Evolutionary conservation across 1,140 invertebrate genomes (phyloP).

Genomic region (Calephelis virginiensis): DNA sequence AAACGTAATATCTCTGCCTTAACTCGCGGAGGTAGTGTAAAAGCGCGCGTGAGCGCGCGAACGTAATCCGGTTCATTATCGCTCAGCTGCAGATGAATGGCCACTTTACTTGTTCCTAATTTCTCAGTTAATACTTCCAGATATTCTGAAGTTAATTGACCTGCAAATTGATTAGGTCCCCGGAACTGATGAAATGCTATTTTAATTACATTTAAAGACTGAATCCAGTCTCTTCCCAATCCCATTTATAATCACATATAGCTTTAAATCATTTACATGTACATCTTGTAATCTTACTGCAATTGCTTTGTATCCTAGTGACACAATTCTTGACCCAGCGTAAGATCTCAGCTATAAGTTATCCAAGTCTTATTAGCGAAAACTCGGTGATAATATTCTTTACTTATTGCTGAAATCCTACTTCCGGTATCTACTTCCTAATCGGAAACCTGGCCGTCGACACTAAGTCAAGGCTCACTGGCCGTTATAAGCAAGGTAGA

Average conservation of each 20-base stretch:
- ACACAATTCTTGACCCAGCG: too few relatives aligned
- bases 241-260: constrained; percentile 39
- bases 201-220: constrained; percentile 30
- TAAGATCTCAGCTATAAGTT: too few relatives aligned
- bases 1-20: too few relatives aligned
- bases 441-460: neutral
- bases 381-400: too few relatives aligned
- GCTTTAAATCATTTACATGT: constrained; percentile 21
- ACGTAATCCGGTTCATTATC: constrained; percentile 41
- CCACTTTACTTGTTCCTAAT: constrained; percentile 35
- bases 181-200: too few relatives aligned
- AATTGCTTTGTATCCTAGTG: constrained; percentile 33
- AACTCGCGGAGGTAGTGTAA: constrained; percentile 55
- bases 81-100: constrained; percentile 31
- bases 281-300: constrained; percentile 21
- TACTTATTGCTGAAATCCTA: too few relatives aligned
- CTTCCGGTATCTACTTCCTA: constrained; percentile 31
- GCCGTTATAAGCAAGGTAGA: too few relatives aligned
- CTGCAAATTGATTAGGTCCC: too few relatives aligned
- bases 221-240: constrained; percentile 38
- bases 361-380: too few relatives aligned
- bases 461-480: too few relatives aligned
- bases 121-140: constrained; percentile 37
- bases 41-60: constrained; percentile 42
- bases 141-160: constrained; percentile 29